Evolutionary conservation across 2,888 invertebrate species (phyloP).

Genomic region (Mesorhabditis belari): DNA sequence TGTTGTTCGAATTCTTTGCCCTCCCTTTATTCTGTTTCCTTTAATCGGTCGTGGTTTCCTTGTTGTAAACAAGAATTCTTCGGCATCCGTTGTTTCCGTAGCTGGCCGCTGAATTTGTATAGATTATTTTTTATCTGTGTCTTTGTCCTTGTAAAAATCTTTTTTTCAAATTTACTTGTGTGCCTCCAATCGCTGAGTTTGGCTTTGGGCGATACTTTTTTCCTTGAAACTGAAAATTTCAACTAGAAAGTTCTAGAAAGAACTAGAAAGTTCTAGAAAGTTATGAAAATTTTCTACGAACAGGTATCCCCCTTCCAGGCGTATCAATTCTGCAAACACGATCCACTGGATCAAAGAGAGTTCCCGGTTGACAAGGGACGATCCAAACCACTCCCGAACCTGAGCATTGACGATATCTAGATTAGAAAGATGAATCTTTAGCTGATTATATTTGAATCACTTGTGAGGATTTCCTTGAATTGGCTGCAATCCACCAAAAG

Average conservation of each 20-base stretch:
- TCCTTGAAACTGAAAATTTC: too few species aligned
- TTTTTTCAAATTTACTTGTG: too few species aligned
- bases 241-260: too few species aligned
- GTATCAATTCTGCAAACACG: conserved; percentile 12
- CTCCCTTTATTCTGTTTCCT: not conserved
- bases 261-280: too few species aligned
- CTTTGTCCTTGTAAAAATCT: too few species aligned
- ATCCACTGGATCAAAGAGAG: conserved; percentile 29
- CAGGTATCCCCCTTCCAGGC: not conserved
- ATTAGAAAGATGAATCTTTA: not conserved
- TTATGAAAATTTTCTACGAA: not conserved
- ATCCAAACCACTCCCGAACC: conserved; percentile 31
- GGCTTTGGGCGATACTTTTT: not conserved
- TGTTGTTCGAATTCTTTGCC: not conserved
- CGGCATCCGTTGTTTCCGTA: not conserved
- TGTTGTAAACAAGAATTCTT: not conserved
- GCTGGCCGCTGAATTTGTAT: not conserved
- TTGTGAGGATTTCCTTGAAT: not conserved
- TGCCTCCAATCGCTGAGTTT: not conserved
- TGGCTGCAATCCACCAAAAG: not conserved
- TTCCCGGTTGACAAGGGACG: conserved; percentile 28
- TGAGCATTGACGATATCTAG: conserved; percentile 28
- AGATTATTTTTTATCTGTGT: not conserved
- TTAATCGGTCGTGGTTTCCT: not conserved
- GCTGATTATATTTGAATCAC: not conserved